Conservation (phyloP, 2,113 vertebrate species). For the Phycodurus eques region DNA sequence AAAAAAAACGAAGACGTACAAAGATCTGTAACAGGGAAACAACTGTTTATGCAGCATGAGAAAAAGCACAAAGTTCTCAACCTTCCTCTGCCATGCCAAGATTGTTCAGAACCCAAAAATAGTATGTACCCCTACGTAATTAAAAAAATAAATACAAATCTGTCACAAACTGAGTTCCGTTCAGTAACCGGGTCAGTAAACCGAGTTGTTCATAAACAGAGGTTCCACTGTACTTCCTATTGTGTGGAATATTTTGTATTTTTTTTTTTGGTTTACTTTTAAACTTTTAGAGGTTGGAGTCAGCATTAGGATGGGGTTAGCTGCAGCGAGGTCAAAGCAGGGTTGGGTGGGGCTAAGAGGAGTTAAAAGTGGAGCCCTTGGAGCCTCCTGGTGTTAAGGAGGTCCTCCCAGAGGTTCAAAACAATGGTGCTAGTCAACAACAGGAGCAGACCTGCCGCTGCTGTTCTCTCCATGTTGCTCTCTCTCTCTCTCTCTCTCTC, state of each 20-base stretch:
- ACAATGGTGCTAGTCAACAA: slow-evolving; percentile 71
- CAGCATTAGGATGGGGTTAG: slow-evolving; percentile 7
- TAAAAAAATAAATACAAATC: too few relatives aligned
- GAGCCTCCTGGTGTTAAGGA: slow-evolving; percentile 57
- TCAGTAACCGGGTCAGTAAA: too few relatives aligned
- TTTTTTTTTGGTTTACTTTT: not conserved
- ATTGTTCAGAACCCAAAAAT: too few relatives aligned
- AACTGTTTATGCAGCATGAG: too few relatives aligned
- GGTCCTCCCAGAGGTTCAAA: slow-evolving; percentile 55
- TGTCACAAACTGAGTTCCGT: too few relatives aligned
- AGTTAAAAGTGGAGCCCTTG: slow-evolving; percentile 59
- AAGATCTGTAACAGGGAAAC: too few relatives aligned
- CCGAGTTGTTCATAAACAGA: too few relatives aligned
- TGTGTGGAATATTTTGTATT: not conserved
- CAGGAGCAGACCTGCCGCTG: slow-evolving; percentile 35
- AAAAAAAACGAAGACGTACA: too few relatives aligned
- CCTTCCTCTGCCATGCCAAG: too few relatives aligned
- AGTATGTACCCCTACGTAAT: too few relatives aligned
- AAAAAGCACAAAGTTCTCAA: too few relatives aligned
- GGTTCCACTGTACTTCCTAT: too few relatives aligned
- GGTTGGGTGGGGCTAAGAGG: slow-evolving; percentile 25
- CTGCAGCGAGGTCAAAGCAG: not conserved
- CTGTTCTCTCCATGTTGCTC: slow-evolving; percentile 3
- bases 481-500: slow-evolving; percentile 11
- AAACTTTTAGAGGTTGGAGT: not conserved